phyloP scores from a whole-genome alignment of 2,113 vertebrate species.

The Felis chaus region DNA sequence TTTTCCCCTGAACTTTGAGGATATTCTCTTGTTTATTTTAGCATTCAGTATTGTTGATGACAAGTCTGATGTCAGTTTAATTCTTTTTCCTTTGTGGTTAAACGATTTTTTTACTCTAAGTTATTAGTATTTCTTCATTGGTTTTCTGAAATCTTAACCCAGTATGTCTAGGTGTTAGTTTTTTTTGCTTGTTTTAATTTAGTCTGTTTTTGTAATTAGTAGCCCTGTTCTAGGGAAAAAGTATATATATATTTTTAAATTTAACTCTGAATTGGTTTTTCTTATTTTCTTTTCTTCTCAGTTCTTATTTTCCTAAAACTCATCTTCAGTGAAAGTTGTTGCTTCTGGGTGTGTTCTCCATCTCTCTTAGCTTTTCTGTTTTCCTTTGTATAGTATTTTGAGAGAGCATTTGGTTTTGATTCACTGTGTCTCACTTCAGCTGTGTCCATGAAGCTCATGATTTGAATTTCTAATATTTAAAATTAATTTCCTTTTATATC shows the following conservation, averaged over 20 bases:
- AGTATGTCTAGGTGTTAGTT: background rate
- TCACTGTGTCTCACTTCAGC: background rate
- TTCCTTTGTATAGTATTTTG: background rate
- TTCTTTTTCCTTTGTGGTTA: conserved; percentile 54
- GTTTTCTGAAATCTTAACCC: conserved; percentile 1
- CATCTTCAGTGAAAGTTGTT: background rate
- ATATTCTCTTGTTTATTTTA: conserved; percentile 34
- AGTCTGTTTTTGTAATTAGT: conserved; percentile 21
- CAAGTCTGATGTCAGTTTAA: conserved; percentile 65
- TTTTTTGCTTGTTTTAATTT: conserved; percentile 45
- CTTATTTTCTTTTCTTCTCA: background rate
- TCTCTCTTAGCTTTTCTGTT: background rate
- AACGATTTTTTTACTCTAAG: background rate
- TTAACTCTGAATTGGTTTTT: background rate
- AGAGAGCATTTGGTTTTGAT: background rate
- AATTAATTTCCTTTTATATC: background rate
- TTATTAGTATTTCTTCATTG: background rate
- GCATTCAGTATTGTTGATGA: conserved; percentile 64
- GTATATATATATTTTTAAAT: background rate
- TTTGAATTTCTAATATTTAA: conserved; percentile 45
- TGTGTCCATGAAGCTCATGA: background rate
- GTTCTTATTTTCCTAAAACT: background rate
- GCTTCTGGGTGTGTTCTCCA: background rate
- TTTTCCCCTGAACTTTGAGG: background rate
- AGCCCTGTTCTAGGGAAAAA: background rate